Evolutionary conservation across 2,888 invertebrate genomes (phyloP).

Genomic region (Cerastoderma edule): DNA sequence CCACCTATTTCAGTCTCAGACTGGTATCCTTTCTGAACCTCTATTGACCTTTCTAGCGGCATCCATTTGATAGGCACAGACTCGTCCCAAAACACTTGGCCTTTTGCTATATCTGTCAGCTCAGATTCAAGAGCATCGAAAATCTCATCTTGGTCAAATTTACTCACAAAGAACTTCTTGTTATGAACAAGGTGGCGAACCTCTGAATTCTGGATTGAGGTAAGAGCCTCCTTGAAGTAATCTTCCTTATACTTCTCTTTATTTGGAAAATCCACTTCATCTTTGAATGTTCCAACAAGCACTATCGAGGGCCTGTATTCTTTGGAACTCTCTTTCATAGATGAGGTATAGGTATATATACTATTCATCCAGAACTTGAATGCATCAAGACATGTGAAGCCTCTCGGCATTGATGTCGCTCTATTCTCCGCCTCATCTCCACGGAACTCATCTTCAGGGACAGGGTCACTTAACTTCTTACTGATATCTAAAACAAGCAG

Average conservation of each 20-base stretch:
- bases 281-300: constrained; percentile 13
- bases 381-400: constrained; percentile 9
- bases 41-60: constrained; percentile 1
- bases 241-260: constrained; percentile 7
- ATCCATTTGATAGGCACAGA: background rate
- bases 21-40: background rate
- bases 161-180: constrained; percentile 4
- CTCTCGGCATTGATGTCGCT: constrained; percentile 17
- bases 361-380: constrained; percentile 25
- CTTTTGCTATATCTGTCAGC: background rate
- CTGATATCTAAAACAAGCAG: constrained; percentile 12
- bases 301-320: background rate
- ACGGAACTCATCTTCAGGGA: background rate
- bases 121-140: background rate
- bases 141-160: background rate
- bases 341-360: constrained; percentile 7
- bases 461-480: background rate
- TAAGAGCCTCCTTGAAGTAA: constrained; percentile 1
- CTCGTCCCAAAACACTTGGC: background rate
- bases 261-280: background rate
- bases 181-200: background rate
- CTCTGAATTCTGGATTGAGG: background rate
- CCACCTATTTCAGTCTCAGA: background rate
- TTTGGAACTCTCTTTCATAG: background rate
- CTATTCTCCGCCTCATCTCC: too few species aligned